Conservation (phyloP, 2,113 vertebrate genomes). For the Macrotis lagotis region DNA sequence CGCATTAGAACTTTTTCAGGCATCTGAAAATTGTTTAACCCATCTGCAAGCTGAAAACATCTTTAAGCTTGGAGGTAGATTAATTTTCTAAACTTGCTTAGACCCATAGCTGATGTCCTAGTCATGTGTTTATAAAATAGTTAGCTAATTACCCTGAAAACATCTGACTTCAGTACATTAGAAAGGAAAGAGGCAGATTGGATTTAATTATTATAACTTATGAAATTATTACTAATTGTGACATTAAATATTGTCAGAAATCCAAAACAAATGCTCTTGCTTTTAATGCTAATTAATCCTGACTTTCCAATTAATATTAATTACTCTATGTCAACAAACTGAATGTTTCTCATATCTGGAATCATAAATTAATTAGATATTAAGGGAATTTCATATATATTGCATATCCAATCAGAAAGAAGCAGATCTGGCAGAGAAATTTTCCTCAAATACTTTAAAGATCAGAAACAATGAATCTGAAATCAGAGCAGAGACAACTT, state of each 20-base stretch:
- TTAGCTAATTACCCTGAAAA: conserved; percentile 49
- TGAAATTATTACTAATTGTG: conserved; percentile 57
- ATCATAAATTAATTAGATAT: neutral
- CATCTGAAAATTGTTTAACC: neutral
- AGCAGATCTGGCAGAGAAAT: conserved; percentile 9
- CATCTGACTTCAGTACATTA: conserved; percentile 53
- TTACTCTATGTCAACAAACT: conserved; percentile 48
- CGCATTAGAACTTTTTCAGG: conserved; percentile 9
- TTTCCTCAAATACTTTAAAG: conserved; percentile 28
- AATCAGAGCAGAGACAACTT: neutral
- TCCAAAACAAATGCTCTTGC: conserved; percentile 52
- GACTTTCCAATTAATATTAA: conserved; percentile 57
- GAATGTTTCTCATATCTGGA: neutral
- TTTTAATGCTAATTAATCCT: conserved; percentile 44
- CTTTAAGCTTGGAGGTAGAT: conserved; percentile 33
- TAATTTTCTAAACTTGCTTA: conserved; percentile 49
- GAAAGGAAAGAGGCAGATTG: conserved; percentile 20
- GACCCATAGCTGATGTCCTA: conserved; percentile 26
- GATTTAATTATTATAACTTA: conserved; percentile 49
- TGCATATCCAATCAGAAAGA: neutral
- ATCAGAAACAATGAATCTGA: conserved; percentile 14
- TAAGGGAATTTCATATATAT: neutral
- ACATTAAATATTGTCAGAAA: conserved; percentile 51
- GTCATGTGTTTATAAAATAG: conserved; percentile 31
- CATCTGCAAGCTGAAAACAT: neutral